Conservation (phyloP, 2,888 invertebrate species). For the Druceiella hillmani region DNA sequence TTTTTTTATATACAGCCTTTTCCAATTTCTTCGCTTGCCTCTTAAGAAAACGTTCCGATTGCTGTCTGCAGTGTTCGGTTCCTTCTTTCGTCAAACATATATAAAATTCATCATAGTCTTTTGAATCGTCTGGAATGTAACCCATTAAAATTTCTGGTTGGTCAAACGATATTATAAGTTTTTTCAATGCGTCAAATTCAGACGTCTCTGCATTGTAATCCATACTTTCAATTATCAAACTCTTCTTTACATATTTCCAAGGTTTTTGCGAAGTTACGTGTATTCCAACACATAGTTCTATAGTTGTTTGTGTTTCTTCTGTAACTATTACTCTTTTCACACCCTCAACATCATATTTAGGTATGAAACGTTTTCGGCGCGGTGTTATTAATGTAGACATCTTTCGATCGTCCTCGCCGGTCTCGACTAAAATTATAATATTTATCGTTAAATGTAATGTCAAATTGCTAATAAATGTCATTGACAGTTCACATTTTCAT, state of each 20-base stretch:
- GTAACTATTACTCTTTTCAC: constrained; percentile 49
- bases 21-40: constrained; percentile 53
- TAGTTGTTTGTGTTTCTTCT: constrained; percentile 53
- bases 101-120: constrained; percentile 62
- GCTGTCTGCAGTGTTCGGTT: constrained; percentile 48
- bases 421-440: constrained; percentile 14
- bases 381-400: constrained; percentile 24
- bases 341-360: constrained; percentile 52
- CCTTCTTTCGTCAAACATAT: constrained; percentile 56
- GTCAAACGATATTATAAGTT: constrained; percentile 36
- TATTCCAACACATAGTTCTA: constrained; percentile 61
- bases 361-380: constrained; percentile 41
- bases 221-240: constrained; percentile 56
- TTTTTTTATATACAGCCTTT: constrained; percentile 52
- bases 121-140: constrained; percentile 58
- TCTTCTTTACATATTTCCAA: constrained; percentile 62
- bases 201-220: constrained; percentile 50
- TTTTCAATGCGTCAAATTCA: constrained; percentile 37
- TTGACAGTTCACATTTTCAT: too few relatives aligned
- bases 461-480: too few relatives aligned
- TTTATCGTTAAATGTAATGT: too few relatives aligned
- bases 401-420: neutral
- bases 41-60: constrained; percentile 48
- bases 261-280: constrained; percentile 69
- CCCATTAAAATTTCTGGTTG: constrained; percentile 55